Base-by-base conservation (phyloP, 2,113 vertebrate genomes). In the Tupaia tana region DNA sequence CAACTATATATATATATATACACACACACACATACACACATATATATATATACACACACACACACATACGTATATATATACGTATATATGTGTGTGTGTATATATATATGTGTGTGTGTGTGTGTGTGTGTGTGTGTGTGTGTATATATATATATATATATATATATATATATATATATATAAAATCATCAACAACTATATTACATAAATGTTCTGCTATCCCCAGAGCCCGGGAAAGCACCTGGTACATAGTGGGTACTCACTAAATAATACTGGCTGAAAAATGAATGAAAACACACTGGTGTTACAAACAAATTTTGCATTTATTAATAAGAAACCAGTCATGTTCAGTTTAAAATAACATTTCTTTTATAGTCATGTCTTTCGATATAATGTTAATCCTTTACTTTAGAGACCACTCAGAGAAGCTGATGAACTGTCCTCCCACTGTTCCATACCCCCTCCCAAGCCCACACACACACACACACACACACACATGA, bases 251-350 rank as follows among this genome's bases (percentile, higher is more conserved):
- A 69, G 71, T 3, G 56, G 34, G 20, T 12, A 86, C 61, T 80
- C 71, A 70, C 16, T 29, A 7, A 10, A 8, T 29, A 85, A 6
- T 29, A 84, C n/a, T 58, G 31, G 16, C 27, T 87, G 63, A 94
- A 93, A 58, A 85, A 95, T 70, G 16, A 89, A 89, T 74, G 29
- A 91, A 93, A 91, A 61, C 29, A 92, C 64, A 95, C 79, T 88
- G 83, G 11, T 86, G 59, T 85, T 94, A 89, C 54, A 89, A 93
- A 69, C 13, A 96, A 90, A 13, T 69, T 96, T 63, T 89, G 75
- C 52, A 15, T 96, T 96, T 93, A 96, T 85, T 97, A 86, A 92
- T 86, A 93, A 97, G 88, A 97, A 89, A 92, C 18, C 87, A 85
- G 64, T 77, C 66, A 73, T 29, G 34, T 56, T 90, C 67, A 64